These are phyloP conservation scores for Pachypanchax playfairii DNA, from an alignment of 2,113 vertebrate species.

Conservation along the genomic window DNA sequence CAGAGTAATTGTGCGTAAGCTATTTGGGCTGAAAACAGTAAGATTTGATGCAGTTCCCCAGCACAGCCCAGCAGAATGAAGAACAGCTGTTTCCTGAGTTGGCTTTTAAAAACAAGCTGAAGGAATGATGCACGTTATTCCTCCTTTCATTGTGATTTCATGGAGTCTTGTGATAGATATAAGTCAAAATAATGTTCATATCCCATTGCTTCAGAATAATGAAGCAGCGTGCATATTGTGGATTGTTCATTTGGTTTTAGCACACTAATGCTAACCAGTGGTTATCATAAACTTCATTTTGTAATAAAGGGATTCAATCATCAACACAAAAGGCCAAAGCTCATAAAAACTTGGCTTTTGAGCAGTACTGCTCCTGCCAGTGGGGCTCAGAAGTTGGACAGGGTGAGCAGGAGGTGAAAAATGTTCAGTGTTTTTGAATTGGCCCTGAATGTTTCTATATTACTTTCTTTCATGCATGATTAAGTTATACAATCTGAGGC, in stretches of 20 bases:
- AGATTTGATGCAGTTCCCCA: slow-evolving; percentile 84
- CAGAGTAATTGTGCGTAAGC: slow-evolving; percentile 86
- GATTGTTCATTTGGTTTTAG: slow-evolving; percentile 28
- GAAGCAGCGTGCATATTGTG: background rate
- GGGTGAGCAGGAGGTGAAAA: slow-evolving; percentile 24
- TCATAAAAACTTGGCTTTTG: slow-evolving; percentile 61
- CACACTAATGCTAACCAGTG: slow-evolving; percentile 37
- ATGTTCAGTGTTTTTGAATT: slow-evolving; percentile 45
- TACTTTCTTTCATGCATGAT: slow-evolving; percentile 60
- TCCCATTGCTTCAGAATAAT: slow-evolving; percentile 7
- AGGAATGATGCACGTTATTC: slow-evolving; percentile 30
- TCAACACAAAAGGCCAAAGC: slow-evolving; percentile 40
- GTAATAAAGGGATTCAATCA: slow-evolving; percentile 59
- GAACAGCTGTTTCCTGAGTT: slow-evolving; percentile 81
- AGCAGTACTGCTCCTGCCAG: slow-evolving; percentile 45
- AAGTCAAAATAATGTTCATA: slow-evolving; percentile 19
- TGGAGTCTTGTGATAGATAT: slow-evolving; percentile 30
- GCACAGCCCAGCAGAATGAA: slow-evolving; percentile 85
- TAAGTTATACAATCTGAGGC: slow-evolving; percentile 67
- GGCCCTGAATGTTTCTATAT: slow-evolving; percentile 57
- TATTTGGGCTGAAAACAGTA: slow-evolving; percentile 87
- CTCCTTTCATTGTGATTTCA: slow-evolving; percentile 24
- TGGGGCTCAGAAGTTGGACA: slow-evolving; percentile 52
- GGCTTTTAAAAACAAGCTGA: slow-evolving; percentile 71
- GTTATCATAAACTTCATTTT: slow-evolving; percentile 41